These are phyloP conservation scores for Leucoma salicis DNA, from an alignment of 2,888 invertebrate genomes.

Conservation along the genomic window DNA sequence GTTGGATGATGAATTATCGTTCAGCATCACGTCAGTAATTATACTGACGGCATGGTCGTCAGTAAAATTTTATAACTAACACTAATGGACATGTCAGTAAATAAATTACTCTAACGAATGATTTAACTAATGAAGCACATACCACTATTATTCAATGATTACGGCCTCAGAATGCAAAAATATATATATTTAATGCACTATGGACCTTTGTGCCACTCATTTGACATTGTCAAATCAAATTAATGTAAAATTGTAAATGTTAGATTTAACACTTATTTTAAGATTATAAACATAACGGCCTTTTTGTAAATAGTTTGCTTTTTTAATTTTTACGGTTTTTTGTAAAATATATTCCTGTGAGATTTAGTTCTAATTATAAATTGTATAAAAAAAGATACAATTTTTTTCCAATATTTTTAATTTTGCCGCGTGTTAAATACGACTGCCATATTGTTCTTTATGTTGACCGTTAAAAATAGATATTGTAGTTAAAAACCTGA, in stretches of 20 bases:
- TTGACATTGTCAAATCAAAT: slow-evolving; percentile 40
- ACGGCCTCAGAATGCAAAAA: too few species aligned
- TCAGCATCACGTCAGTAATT: too few species aligned
- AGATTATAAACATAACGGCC: slow-evolving; percentile 51
- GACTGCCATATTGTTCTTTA: slow-evolving; percentile 8
- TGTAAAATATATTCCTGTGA: slow-evolving; percentile 32
- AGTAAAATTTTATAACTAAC: too few species aligned
- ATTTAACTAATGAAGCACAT: slow-evolving; percentile 25
- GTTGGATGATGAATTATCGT: too few species aligned
- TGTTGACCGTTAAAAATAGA: slow-evolving; percentile 7
- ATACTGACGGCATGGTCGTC: too few species aligned
- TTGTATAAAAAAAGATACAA: slow-evolving; percentile 7
- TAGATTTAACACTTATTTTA: slow-evolving; percentile 55
- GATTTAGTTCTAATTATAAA: slow-evolving; percentile 20
- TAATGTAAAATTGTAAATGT: slow-evolving; percentile 71
- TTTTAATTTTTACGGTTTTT: slow-evolving; percentile 45
- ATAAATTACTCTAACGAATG: too few species aligned
- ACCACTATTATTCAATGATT: neutral
- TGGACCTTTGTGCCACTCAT: slow-evolving; percentile 25
- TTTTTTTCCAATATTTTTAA: slow-evolving; percentile 1
- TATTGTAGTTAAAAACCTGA: neutral
- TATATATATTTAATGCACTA: too few species aligned
- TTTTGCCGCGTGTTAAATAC: slow-evolving; percentile 3
- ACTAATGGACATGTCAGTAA: too few species aligned
- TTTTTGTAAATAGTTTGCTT: slow-evolving; percentile 72